These are phyloP conservation scores for Elmis aenea DNA, from an alignment of 2,888 invertebrate species.

Conservation along the genomic window DNA sequence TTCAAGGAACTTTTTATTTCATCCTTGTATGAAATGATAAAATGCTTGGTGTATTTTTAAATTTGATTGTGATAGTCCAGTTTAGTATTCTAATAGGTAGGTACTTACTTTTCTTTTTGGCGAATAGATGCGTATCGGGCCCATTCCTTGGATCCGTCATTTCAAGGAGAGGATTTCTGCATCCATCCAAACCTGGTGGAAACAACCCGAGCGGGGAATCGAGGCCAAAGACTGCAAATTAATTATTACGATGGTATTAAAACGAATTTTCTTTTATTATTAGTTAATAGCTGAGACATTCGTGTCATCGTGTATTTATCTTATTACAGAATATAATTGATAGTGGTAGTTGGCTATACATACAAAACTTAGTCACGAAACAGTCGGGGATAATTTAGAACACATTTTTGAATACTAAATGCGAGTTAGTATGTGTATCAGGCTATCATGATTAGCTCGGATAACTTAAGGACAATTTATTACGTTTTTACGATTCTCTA, in stretches of 20 bases:
- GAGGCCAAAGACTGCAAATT: conserved; percentile 64
- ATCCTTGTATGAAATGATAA: too few relatives aligned
- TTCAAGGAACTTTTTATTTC: too few relatives aligned
- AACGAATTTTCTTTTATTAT: conserved; percentile 5
- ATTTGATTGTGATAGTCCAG: not conserved
- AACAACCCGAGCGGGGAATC: conserved; percentile 71
- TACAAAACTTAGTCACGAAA: conserved; percentile 26
- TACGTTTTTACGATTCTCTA: too few relatives aligned
- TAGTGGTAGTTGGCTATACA: conserved; percentile 22
- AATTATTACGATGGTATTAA: conserved; percentile 10
- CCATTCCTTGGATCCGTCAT: conserved; percentile 66
- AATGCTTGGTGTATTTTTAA: too few relatives aligned
- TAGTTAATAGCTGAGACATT: conserved; percentile 15
- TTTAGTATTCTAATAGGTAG: too few relatives aligned
- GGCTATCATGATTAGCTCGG: too few relatives aligned
- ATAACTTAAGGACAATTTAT: too few relatives aligned
- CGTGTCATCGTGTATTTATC: conserved; percentile 21
- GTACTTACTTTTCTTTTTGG: conserved; percentile 75
- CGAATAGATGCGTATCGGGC: conserved; percentile 61
- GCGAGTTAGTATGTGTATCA: too few relatives aligned
- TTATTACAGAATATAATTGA: conserved; percentile 25
- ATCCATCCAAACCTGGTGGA: conserved; percentile 70
- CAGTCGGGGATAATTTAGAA: conserved; percentile 14
- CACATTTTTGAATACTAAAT: conserved; percentile 13
- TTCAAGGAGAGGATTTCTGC: conserved; percentile 70